Evolutionary conservation across 2,888 invertebrate genomes (phyloP).

Genomic region (Poecilobothrus nobilitatus): DNA sequence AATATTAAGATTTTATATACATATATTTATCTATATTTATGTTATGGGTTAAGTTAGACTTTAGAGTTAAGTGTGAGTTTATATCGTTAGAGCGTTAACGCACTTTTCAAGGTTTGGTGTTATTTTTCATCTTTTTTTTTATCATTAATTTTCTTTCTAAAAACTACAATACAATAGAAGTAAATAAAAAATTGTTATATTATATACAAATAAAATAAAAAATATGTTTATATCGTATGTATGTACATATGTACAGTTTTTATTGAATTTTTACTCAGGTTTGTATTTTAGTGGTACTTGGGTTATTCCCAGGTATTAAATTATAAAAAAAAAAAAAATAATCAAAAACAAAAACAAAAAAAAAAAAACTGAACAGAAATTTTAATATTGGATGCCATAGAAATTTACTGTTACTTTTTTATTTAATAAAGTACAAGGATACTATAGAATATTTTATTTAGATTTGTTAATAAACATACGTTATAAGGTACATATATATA

Average conservation of each 20-base stretch:
- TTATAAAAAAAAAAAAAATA: too few relatives aligned
- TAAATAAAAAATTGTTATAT: too few relatives aligned
- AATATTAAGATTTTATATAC: too few relatives aligned
- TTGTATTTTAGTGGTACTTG: not conserved
- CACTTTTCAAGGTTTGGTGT: not conserved
- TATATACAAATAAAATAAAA: not conserved
- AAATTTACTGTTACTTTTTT: not conserved
- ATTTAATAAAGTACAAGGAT: not conserved
- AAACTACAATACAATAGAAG: not conserved
- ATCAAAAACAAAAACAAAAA: too few relatives aligned
- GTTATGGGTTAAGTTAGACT: not conserved
- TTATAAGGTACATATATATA: not conserved
- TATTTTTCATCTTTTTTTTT: too few relatives aligned
- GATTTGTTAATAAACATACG: not conserved
- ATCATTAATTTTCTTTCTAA: too few relatives aligned
- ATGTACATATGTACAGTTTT: not conserved
- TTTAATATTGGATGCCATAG: not conserved
- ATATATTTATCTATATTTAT: too few relatives aligned
- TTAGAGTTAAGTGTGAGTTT: too few relatives aligned
- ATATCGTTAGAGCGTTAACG: not conserved
- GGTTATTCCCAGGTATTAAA: too few relatives aligned
- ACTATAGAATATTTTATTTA: too few relatives aligned
- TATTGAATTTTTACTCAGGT: not conserved
- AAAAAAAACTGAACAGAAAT: too few relatives aligned
- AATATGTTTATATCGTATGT: not conserved